Base-by-base conservation (phyloP, 1,140 invertebrate species). In the Hormaphis cornu region DNA sequence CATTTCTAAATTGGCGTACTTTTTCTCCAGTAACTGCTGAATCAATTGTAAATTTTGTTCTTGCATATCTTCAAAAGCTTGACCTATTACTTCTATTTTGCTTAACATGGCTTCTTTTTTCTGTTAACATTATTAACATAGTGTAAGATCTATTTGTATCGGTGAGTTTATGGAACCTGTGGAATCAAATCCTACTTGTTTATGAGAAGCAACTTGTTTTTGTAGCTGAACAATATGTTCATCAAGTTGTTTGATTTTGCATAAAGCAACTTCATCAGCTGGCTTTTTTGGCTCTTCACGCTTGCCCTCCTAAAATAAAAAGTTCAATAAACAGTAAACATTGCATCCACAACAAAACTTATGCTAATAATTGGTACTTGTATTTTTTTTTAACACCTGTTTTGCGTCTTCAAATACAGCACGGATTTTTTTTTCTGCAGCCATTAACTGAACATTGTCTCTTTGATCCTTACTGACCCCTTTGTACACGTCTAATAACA, bases 1-100 rank as follows among this genome's bases (percentile, higher is more conserved):
- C 0, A 99, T 85, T 80, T 99, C 99, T 76, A 99, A 98, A 80
- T 99, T 99, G 3, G 96, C 95, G 77, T 99, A 96, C 78, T 99
- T 97, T 76, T 98, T 99, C 77, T 99, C 96, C 3, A 93, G 81
- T 18, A 99, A 80, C 78, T 98, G 95, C 75, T 98, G 94, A 58
- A 99, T 91, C 12, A 99, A 82, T 30, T 96, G 81, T 0, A 92
- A 93, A 81, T 99, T 99, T 79, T 98, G 95, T 76, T 98, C 95
- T 79, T 98, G 95, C 94, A 98, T 97, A 76, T 98, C 95, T 80
- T 99, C 96, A 78, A 97, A 98, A 0, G 97, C 97, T 80, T 97
- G 95, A 0, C 96, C 96, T 0, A 95, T 99, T 1, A 98, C 94
- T 79, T 99, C 97, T 92, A 99, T 97, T 79, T 99, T 97, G 76